Conservation (phyloP, 2,113 vertebrate genomes). For the Nansenia antarctica region DNA sequence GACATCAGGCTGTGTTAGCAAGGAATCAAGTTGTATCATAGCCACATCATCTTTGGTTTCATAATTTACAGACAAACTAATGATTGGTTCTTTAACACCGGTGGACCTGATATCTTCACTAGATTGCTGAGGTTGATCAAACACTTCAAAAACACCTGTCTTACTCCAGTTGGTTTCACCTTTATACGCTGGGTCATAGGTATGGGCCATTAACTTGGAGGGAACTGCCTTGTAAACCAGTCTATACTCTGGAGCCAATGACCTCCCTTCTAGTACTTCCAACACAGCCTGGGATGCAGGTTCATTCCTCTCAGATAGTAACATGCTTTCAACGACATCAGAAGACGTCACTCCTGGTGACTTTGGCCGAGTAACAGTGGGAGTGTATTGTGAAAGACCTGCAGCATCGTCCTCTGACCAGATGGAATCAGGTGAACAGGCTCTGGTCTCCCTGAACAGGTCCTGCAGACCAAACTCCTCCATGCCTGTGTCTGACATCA, state of each 20-base stretch:
- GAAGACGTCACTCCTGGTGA: no score
- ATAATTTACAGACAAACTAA: no score
- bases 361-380: no score
- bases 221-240: constrained; percentile 14
- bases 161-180: not conserved
- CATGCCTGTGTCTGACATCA: not conserved
- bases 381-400: not conserved
- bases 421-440: not conserved
- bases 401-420: not conserved
- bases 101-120: not conserved
- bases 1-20: no score
- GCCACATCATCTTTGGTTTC: no score
- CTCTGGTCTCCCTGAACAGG: not conserved
- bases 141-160: not conserved
- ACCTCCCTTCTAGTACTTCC: not conserved
- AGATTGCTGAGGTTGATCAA: not conserved
- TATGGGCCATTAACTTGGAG: constrained; percentile 18
- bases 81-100: not conserved
- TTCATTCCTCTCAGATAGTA: not conserved
- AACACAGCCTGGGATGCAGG: not conserved
- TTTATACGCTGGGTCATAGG: constrained; percentile 12
- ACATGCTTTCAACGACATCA: no score
- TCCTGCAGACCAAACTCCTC: not conserved
- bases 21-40: no score
- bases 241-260: not conserved